Conservation (phyloP, 2,888 invertebrate genomes). For the Cataglyphis albicans region DNA sequence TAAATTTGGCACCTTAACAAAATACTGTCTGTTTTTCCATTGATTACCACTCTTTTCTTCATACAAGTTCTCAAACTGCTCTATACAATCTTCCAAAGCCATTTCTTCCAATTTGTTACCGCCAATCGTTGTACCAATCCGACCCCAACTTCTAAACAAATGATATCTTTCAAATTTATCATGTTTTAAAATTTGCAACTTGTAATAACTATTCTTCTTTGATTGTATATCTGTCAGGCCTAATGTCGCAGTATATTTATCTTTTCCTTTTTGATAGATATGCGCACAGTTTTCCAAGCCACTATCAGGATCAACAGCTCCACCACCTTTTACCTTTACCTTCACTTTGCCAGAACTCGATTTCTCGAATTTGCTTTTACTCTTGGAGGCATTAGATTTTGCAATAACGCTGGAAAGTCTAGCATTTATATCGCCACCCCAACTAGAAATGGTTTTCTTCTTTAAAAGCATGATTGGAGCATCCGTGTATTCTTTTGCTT, state of each 20-base stretch:
- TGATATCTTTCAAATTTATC: constrained; percentile 90
- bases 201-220: constrained; percentile 97
- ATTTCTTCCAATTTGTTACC: constrained; percentile 89
- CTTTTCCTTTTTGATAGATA: constrained; percentile 89
- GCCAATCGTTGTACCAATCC: constrained; percentile 98
- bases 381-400: constrained; percentile 88
- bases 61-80: constrained; percentile 89
- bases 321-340: constrained; percentile 92
- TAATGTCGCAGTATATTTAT: constrained; percentile 93
- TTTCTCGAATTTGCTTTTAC: constrained; percentile 88
- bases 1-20: constrained; percentile 90
- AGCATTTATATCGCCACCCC: constrained; percentile 91
- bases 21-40: constrained; percentile 90
- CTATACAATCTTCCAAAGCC: constrained; percentile 88
- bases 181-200: constrained; percentile 94
- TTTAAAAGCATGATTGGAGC: constrained; percentile 89
- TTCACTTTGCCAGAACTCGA: constrained; percentile 89
- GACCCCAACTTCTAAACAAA: constrained; percentile 97
- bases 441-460: constrained; percentile 91
- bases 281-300: constrained; percentile 92
- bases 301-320: constrained; percentile 97
- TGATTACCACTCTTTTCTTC: constrained; percentile 94
- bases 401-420: constrained; percentile 87
- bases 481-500: constrained; percentile 88
- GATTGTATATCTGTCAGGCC: constrained; percentile 94